Base-by-base conservation (phyloP, 2,113 vertebrate species). In the Vulpes lagopus region DNA sequence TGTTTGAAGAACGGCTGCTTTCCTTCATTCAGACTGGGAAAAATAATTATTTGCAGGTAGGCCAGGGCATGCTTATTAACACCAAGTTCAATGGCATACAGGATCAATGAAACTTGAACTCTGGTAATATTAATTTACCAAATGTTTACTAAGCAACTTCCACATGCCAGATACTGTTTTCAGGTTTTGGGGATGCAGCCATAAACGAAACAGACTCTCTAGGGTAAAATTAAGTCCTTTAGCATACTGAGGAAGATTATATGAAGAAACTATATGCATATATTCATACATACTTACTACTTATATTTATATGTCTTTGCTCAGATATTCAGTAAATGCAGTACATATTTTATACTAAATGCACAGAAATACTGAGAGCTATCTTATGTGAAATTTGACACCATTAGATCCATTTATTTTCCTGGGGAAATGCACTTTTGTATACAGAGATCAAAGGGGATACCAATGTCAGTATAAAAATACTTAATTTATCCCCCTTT, bases 31-130 rank as follows among this genome's bases (percentile, higher is more conserved):
- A 83, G n/a, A 55, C 30, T 74, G 32, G 32, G 71, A 85, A 95
- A 94, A 89, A 85, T 60, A 91, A 91, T 88, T 81, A 86, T 62
- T 65, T 76, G 35, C 74, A 94, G 30, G 60, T 53, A 89, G 79
- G 87, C n/a, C 74, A 95, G 30, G 25, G 5, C 12, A 88, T 64
- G n/a, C 27, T 91, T 84, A 97, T 81, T 89, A 94, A 93, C 11
- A 95, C 5, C 25, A 91, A 76, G n/a, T 55, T 92, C n/a, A 76
- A 79, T 43, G 43, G 49, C 89, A 65, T 80, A 57, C 0, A 79
- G 12, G 60, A 82, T 87, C 94, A 91, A 97, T 11, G 8, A 82
- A 95, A 95, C 17, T 5, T 51, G 32, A 97, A 79, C 43, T 32
- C 35, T 15, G 78, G 4, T 78, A 51, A 57, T 79, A 92, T 2